phyloP scores from a whole-genome alignment of 2,888 invertebrate genomes.

The Eupithecia vulgata region DNA sequence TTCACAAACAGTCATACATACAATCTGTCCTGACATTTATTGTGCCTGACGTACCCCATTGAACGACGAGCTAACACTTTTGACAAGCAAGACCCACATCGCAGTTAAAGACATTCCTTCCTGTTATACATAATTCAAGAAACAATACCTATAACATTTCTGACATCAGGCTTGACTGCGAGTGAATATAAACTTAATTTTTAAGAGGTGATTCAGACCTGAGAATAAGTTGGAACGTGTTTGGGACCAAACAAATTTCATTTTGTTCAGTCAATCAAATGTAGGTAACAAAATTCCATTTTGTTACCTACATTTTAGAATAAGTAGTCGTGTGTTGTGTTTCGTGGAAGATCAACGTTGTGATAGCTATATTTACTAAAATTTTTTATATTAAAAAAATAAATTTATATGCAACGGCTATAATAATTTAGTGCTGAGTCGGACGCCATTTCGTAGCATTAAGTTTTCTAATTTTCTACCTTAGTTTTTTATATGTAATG shows the following conservation, averaged over 20 bases:
- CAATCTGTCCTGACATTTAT: constrained; percentile 1
- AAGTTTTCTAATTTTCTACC: too few species aligned
- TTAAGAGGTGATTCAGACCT: not conserved
- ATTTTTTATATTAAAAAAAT: too few species aligned
- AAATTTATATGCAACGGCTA: too few species aligned
- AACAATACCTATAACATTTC: not conserved
- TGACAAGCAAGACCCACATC: not conserved
- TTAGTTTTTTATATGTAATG: too few species aligned
- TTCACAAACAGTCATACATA: constrained; percentile 3
- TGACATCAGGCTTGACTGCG: not conserved
- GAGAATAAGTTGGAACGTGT: not conserved
- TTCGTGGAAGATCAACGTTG: too few species aligned
- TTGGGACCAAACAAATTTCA: not conserved
- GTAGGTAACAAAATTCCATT: too few species aligned
- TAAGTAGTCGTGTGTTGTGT: too few species aligned
- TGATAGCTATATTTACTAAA: too few species aligned
- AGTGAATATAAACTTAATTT: not conserved
- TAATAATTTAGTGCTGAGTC: too few species aligned
- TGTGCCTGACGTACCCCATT: constrained; percentile 3
- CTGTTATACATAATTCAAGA: not conserved
- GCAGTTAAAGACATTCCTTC: not conserved
- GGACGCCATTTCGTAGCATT: too few species aligned
- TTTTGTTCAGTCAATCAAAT: too few species aligned
- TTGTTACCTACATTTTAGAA: too few species aligned
- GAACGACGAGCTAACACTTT: not conserved